These are phyloP conservation scores for Dinocampus coccinellae DNA, from an alignment of 2,888 invertebrate species.

Conservation along the genomic window DNA sequence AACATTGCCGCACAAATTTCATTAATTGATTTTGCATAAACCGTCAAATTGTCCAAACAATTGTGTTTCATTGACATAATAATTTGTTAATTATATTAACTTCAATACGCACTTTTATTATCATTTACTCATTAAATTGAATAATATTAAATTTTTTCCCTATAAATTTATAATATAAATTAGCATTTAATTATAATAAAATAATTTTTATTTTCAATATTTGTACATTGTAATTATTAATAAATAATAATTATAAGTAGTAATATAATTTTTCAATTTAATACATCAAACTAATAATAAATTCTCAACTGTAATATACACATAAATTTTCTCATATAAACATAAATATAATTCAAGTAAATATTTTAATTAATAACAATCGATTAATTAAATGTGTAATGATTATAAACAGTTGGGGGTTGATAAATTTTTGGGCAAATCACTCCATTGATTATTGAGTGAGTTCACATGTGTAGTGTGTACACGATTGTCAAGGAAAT, in stretches of 20 bases:
- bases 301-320: too few species aligned
- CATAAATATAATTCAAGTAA: not conserved
- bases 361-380: constrained; percentile 36
- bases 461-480: constrained; percentile 3
- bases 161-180: too few species aligned
- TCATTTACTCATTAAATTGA: too few species aligned
- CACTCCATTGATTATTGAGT: constrained; percentile 33
- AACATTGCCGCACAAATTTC: constrained; percentile 29
- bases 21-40: constrained; percentile 28
- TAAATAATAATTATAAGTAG: too few species aligned
- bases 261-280: too few species aligned
- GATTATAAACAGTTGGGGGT: not conserved
- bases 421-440: constrained; percentile 33
- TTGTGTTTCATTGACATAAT: constrained; percentile 28
- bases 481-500: constrained; percentile 37
- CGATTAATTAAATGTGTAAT: constrained; percentile 1
- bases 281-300: too few species aligned
- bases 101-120: too few species aligned
- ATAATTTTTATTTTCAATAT: too few species aligned
- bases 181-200: too few species aligned
- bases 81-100: too few species aligned
- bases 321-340: not conserved
- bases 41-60: constrained; percentile 14
- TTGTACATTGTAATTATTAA: too few species aligned
- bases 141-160: too few species aligned